phyloP scores from a whole-genome alignment of 1,140 invertebrate species.

The Anastatus disparis region DNA sequence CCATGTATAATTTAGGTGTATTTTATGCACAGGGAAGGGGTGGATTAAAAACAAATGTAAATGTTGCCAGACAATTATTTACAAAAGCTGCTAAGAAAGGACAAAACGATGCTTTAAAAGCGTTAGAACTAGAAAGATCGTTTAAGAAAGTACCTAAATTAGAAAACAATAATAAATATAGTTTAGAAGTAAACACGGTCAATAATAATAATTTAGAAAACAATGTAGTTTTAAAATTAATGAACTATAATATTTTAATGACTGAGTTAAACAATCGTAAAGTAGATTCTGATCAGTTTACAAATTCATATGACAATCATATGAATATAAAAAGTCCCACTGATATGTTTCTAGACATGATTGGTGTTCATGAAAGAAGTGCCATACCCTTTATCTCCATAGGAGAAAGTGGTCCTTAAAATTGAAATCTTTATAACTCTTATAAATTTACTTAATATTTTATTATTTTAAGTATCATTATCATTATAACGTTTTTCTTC shows the following conservation, averaged over 20 bases:
- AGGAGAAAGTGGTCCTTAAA: slow-evolving; percentile 20
- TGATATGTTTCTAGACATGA: slow-evolving; percentile 50
- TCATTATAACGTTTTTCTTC: slow-evolving; percentile 1
- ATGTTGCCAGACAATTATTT: slow-evolving; percentile 66
- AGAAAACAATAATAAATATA: slow-evolving; percentile 1
- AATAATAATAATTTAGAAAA: slow-evolving; percentile 25
- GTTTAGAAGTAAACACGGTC: neutral
- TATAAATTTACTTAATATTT: slow-evolving; percentile 8
- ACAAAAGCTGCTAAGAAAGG: slow-evolving; percentile 70
- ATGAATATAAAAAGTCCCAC: slow-evolving; percentile 40
- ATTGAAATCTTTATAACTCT: neutral
- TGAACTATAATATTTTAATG: slow-evolving; percentile 29
- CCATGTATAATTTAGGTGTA: slow-evolving; percentile 73
- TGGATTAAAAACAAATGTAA: slow-evolving; percentile 63
- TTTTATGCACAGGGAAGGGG: slow-evolving; percentile 73
- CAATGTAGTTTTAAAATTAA: slow-evolving; percentile 36
- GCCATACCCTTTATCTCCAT: slow-evolving; percentile 29
- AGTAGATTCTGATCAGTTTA: slow-evolving; percentile 16
- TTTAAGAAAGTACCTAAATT: slow-evolving; percentile 11
- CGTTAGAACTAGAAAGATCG: slow-evolving; percentile 58
- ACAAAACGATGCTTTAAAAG: slow-evolving; percentile 68
- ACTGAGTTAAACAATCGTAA: neutral
- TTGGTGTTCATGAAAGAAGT: slow-evolving; percentile 45
- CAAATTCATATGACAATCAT: slow-evolving; percentile 18
- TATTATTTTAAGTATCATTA: slow-evolving; percentile 1